Conservation (phyloP, 2,888 invertebrate species). For the Drosophila fulvimacula region DNA sequence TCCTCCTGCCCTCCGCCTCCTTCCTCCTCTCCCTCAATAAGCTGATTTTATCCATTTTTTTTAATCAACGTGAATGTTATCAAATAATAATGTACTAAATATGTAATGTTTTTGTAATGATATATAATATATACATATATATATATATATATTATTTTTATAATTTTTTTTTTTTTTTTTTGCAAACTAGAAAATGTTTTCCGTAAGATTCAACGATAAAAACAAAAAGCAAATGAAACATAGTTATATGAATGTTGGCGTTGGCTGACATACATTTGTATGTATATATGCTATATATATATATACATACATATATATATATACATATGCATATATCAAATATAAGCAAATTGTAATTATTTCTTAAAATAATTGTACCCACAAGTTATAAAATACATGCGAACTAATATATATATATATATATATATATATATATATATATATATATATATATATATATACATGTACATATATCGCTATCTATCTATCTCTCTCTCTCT, state of each 20-base stretch:
- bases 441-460: constrained; percentile 11
- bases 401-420: constrained; percentile 33
- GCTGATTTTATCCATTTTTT: constrained; percentile 15
- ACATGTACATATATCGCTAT: constrained; percentile 2
- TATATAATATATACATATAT: constrained; percentile 8
- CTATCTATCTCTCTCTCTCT: not conserved
- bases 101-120: constrained; percentile 52
- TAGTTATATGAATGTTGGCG: constrained; percentile 54
- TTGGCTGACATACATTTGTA: constrained; percentile 33
- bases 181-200: constrained; percentile 69
- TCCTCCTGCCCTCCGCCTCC: not conserved
- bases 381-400: constrained; percentile 63
- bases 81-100: constrained; percentile 41
- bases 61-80: constrained; percentile 53
- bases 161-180: constrained; percentile 33
- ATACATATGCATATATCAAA: constrained; percentile 26
- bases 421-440: constrained; percentile 7
- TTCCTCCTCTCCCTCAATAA: not conserved
- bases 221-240: constrained; percentile 36
- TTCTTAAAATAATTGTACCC: constrained; percentile 72
- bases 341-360: constrained; percentile 71
- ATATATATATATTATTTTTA: constrained; percentile 18
- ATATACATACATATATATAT: not conserved
- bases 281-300: constrained; percentile 31
- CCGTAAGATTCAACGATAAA: constrained; percentile 65